Evolutionary conservation across 2,113 vertebrate genomes (phyloP), one percentile per base, ranked within the genome.

Genomic region (Protobothrops mucrosquamatus): DNA sequence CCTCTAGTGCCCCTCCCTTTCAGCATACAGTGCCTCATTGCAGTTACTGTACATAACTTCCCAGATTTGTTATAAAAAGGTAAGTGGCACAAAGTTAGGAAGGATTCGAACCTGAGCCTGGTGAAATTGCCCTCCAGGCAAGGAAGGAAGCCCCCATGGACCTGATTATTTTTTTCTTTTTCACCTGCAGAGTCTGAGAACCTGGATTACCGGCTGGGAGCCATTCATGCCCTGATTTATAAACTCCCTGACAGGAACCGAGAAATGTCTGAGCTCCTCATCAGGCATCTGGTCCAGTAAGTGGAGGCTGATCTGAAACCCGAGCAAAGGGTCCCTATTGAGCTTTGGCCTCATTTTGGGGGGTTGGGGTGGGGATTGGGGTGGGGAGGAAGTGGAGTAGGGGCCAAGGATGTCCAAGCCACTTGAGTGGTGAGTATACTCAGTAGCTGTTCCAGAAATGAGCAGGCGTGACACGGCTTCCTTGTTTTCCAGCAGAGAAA

Each of bases 251-350:
- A 99, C 92, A 99, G 98, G 96, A 99, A 99, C 95, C 97, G 97
- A 54, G 98, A 99, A 94, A 99, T 99, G 99, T 94, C 99, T 94
- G 98, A 98, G 94, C 98, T 99, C 93, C 98, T 99, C 23, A 98
- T 99, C 94, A 98, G 98, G 92, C 99, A 99, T 95, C 97, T 99
- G 9, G 98, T 99, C 94, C 98, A 97, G 99, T 99, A 98, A 98
- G 98, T 96, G 95, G 89, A 57, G 0, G 39, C 4, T 52, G 48
- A 10, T 4, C 8, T 23, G n/a, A 54, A 22, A n/a, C 14, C 86
- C 0, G 2, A 4, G 2, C n/a, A 15, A 54, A 4, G 29, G 18
- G 23, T 2, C n/a, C 48, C 3, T 9, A 1, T 18, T 18, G 51
- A 18, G 51, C 48, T 88, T 52, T 54, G 15, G 18, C 15, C n/a